Evolutionary conservation across 1,140 invertebrate genomes (phyloP), one percentile per base, ranked within the genome.

Genomic region (Laodelphax striatellus): DNA sequence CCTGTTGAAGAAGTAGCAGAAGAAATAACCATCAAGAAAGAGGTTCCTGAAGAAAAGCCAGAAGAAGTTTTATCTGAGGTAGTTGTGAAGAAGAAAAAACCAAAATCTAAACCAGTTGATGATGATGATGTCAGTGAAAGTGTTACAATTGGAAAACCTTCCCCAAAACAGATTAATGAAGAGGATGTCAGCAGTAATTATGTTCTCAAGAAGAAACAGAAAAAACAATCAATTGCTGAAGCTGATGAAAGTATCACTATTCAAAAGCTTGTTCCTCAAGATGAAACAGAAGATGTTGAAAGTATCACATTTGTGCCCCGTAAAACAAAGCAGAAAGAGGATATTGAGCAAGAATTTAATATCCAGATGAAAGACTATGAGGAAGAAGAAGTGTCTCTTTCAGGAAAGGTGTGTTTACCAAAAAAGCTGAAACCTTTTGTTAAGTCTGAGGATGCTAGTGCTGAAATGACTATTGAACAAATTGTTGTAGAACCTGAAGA

Each of bases 271-370:
- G 42, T 57, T 46, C 58, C 58, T 17, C 14, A 13, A 44, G 31
- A 59, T n/a, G 31, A 59, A 11, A 34, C 42, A 28, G 62, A 65
- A 64, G 28, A 53, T 10, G 52, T 62, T 14, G 60, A 66, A 61
- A 62, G 52, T 60, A 62, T 69, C 8, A 68, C 62, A 24, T 66
- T 69, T 42, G 64, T 63, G 50, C 66, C 66, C 3, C 62, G 63
- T 17, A 56, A 65, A 71, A 78, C 63, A 76, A 79, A 44, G 77
- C 85, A 81, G 2, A 87, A 88, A 73, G 87, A 90, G 75, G 86
- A 90, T 68, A 84, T 90, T 8, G 87, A 90, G 70, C 87, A 90
- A 75, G 87, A 90, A 73, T 90, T 90, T 69, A 89, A 85, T 70
- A 90, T 91, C 64, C 84, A 86, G 24, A 73, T 89, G 52, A 85